These are phyloP conservation scores for Andricus curvator DNA, from an alignment of 2,888 invertebrate genomes.

Conservation along the genomic window DNA sequence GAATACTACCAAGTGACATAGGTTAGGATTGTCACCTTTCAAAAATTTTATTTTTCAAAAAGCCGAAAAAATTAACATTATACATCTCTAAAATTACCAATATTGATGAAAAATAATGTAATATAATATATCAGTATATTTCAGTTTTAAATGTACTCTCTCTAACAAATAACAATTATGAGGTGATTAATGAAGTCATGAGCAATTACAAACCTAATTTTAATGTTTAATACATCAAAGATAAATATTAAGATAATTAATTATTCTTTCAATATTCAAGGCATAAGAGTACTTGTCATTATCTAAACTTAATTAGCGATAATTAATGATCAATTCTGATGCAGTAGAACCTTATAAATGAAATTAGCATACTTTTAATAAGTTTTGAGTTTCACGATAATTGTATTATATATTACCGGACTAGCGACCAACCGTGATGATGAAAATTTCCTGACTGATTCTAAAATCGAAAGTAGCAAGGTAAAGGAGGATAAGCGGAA, in stretches of 20 bases:
- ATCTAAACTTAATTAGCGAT: neutral
- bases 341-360: neutral
- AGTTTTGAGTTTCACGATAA: neutral
- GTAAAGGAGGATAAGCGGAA: conserved; percentile 16
- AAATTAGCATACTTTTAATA: neutral
- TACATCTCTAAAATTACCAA: neutral
- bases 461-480: conserved; percentile 36
- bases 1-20: conserved; percentile 55
- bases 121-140: neutral
- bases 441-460: conserved; percentile 27
- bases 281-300: neutral
- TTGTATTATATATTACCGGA: conserved; percentile 16
- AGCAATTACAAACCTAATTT: neutral
- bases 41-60: too few relatives aligned
- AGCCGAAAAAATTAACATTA: neutral
- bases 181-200: neutral
- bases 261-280: neutral
- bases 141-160: neutral
- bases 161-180: neutral
- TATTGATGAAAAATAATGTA: neutral
- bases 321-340: conserved; percentile 4
- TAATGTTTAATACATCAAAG: neutral
- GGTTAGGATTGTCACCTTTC: conserved; percentile 59
- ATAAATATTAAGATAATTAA: neutral
- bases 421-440: conserved; percentile 28